Percentiles rank a stretch among this genome's conserved stretches.
Evolutionary conservation across 2,797 vertebrate genomes (phyloP).

Genomic region (Sciurus vulgaris): DNA sequence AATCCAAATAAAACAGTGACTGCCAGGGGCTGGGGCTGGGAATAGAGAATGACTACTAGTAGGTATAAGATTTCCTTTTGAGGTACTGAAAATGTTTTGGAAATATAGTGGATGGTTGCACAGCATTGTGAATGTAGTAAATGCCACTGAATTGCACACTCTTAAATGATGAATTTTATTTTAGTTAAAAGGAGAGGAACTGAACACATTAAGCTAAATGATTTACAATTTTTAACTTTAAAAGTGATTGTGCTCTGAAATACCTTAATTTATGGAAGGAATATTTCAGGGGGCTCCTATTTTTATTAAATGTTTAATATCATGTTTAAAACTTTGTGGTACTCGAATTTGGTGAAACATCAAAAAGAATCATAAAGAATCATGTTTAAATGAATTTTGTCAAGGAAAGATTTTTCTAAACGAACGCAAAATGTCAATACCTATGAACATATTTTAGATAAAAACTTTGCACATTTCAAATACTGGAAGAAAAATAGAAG

Average conservation of each 20-base stretch:
- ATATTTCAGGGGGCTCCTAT: background rate
- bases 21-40: background rate
- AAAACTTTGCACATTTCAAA: conserved; percentile 26
- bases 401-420: conserved; percentile 42
- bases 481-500: conserved; percentile 42
- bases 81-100: background rate
- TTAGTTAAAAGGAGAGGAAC: conserved; percentile 7
- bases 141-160: background rate
- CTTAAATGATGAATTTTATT: background rate
- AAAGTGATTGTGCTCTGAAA: background rate
- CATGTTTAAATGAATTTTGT: conserved; percentile 17
- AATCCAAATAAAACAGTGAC: background rate
- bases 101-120: background rate
- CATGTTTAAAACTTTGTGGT: background rate
- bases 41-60: background rate
- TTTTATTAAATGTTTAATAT: conserved; percentile 29
- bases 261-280: background rate
- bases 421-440: conserved; percentile 41
- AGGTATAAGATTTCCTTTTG: background rate
- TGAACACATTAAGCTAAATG: background rate
- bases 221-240: background rate
- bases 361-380: conserved; percentile 27
- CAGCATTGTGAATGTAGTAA: background rate
- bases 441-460: conserved; percentile 29
- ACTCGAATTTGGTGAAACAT: background rate